Percentiles rank a stretch among this genome's conserved stretches.
Conservation (phyloP, 2,888 invertebrate genomes). For the Eupithecia subumbrata region DNA sequence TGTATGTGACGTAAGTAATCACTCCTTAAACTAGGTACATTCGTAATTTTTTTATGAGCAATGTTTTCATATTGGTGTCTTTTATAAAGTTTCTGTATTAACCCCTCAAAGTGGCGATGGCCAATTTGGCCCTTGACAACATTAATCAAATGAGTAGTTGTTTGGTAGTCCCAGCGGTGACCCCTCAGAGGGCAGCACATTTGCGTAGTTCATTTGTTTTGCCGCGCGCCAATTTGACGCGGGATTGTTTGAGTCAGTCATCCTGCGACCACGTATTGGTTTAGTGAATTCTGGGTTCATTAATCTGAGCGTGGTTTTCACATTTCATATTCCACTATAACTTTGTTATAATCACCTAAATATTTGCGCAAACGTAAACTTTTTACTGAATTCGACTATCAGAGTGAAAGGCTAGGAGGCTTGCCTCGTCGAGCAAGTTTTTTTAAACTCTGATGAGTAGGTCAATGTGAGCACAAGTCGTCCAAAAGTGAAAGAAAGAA, state of each 20-base stretch:
- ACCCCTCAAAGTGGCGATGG: not conserved
- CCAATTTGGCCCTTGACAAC: not conserved
- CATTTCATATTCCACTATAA: constrained; percentile 15
- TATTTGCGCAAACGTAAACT: not conserved
- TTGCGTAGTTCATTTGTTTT: constrained; percentile 47
- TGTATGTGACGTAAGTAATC: not conserved
- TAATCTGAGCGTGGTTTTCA: constrained; percentile 23
- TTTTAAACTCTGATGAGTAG: not conserved
- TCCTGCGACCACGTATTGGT: constrained; percentile 34
- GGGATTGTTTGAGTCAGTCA: constrained; percentile 41
- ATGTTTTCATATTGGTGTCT: not conserved
- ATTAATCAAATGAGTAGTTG: not conserved
- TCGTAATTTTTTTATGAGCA: not conserved
- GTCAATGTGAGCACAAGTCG: not conserved
- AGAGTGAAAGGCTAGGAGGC: constrained; percentile 14
- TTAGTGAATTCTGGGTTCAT: constrained; percentile 30
- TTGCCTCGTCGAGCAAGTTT: constrained; percentile 7
- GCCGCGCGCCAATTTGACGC: constrained; percentile 36
- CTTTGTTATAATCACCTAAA: constrained; percentile 1
- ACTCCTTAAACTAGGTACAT: not conserved
- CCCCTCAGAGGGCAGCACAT: constrained; percentile 30
- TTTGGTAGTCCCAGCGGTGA: constrained; percentile 3
- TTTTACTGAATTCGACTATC: not conserved
- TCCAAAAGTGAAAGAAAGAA: constrained; percentile 13
- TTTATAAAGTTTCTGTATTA: not conserved